These are phyloP conservation scores for Hipposideros larvatus DNA, from an alignment of 2,797 vertebrate species.

Conservation along the genomic window DNA sequence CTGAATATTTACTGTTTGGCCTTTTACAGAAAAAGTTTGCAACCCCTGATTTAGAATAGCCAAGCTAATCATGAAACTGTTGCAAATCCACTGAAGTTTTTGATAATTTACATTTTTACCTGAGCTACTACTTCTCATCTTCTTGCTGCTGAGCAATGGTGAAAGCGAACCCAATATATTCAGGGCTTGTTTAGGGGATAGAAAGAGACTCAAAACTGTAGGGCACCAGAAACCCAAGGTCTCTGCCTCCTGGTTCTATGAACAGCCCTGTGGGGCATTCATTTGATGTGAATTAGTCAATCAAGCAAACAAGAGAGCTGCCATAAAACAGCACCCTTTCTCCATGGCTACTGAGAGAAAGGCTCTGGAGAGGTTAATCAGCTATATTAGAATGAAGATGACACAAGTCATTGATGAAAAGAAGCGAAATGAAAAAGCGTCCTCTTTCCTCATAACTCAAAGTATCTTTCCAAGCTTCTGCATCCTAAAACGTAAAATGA, in stretches of 20 bases:
- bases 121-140: not conserved
- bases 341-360: slow-evolving; percentile 23
- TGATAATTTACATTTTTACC: slow-evolving; percentile 28
- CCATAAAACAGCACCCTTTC: slow-evolving; percentile 67
- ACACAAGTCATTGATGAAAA: slow-evolving; percentile 39
- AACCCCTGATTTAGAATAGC: slow-evolving; percentile 1
- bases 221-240: slow-evolving; percentile 28
- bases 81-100: not conserved
- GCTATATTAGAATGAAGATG: slow-evolving; percentile 37
- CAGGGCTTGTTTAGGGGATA: slow-evolving; percentile 41
- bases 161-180: slow-evolving; percentile 56
- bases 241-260: slow-evolving; percentile 31
- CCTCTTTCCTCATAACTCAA: not conserved
- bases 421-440: not conserved
- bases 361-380: slow-evolving; percentile 59
- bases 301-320: slow-evolving; percentile 46
- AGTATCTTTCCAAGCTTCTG: not conserved
- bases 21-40: slow-evolving; percentile 19
- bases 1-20: not conserved
- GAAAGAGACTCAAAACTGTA: not conserved
- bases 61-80: not conserved
- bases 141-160: not conserved
- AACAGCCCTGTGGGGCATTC: slow-evolving; percentile 14
- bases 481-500: not conserved
- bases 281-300: slow-evolving; percentile 63